These are phyloP conservation scores for Empis stercorea DNA, from an alignment of 2,888 invertebrate genomes.

Conservation along the genomic window DNA sequence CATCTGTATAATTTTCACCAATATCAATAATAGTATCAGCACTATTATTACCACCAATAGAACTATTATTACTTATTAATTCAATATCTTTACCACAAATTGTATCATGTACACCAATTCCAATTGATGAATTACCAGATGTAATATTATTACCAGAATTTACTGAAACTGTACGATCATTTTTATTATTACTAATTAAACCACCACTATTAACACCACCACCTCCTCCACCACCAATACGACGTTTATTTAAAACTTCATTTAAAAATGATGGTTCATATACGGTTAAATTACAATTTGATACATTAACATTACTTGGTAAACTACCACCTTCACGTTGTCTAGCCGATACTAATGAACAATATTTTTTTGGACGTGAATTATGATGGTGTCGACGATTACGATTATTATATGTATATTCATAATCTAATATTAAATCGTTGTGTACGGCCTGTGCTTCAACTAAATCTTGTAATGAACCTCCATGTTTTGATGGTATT, in stretches of 20 bases:
- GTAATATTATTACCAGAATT: slow-evolving; percentile 5
- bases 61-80: slow-evolving; percentile 4
- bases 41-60: slow-evolving; percentile 25
- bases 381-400: slow-evolving; percentile 26
- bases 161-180: slow-evolving; percentile 9
- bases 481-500: slow-evolving; percentile 37
- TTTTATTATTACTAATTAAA: slow-evolving; percentile 4
- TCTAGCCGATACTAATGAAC: slow-evolving; percentile 33
- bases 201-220: not conserved
- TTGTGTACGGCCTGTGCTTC: slow-evolving; percentile 38
- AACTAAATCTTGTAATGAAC: slow-evolving; percentile 48
- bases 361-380: slow-evolving; percentile 33
- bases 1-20: slow-evolving; percentile 29
- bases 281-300: slow-evolving; percentile 20
- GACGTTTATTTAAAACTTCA: slow-evolving; percentile 12
- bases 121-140: slow-evolving; percentile 7
- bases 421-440: slow-evolving; percentile 30
- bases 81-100: not conserved
- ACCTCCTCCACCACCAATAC: not conserved
- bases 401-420: slow-evolving; percentile 23
- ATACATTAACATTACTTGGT: slow-evolving; percentile 44
- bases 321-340: slow-evolving; percentile 54
- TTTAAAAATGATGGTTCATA: slow-evolving; percentile 20
- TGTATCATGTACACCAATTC: slow-evolving; percentile 4
- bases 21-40: slow-evolving; percentile 38